Percentiles rank a stretch among this genome's conserved stretches.
Evolutionary conservation across 2,113 vertebrate genomes (phyloP).

Genomic region (Eonycteris spelaea): DNA sequence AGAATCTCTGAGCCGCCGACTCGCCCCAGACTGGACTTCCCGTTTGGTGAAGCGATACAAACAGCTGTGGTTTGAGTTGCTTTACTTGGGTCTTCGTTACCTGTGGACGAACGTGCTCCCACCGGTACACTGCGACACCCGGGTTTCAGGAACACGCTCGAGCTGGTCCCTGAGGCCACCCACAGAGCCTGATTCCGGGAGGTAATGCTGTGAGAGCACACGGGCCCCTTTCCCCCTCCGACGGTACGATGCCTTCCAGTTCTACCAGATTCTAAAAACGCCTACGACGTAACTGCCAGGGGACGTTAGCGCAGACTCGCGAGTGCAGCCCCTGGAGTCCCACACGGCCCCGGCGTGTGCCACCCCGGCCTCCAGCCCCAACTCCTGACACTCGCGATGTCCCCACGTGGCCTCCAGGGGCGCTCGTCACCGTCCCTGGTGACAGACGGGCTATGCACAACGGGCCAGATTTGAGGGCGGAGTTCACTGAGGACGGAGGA

Average conservation of each 20-base stretch:
- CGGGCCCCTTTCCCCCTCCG: neutral
- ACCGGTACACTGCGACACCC: neutral
- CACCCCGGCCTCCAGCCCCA: neutral
- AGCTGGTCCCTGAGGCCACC: neutral
- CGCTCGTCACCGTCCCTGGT: neutral
- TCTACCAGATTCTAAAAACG: neutral
- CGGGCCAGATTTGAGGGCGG: no score
- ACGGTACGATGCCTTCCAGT: neutral
- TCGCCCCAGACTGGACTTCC: neutral
- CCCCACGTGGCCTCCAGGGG: neutral
- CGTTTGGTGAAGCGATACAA: no score
- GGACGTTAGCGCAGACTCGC: accelerated
- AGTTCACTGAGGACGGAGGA: no score
- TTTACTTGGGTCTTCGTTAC: neutral
- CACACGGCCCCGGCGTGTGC: neutral
- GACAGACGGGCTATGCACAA: no score
- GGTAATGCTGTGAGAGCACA: no score
- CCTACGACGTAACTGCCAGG: accelerated
- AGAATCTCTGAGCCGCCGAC: neutral
- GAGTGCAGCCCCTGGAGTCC: accelerated
- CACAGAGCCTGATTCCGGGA: no score
- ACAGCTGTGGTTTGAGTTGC: neutral
- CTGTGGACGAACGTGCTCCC: neutral
- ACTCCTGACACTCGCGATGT: accelerated
- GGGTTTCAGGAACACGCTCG: no score